phyloP scores from a whole-genome alignment of 2,888 invertebrate genomes.

The Chrysomela aeneicollis region DNA sequence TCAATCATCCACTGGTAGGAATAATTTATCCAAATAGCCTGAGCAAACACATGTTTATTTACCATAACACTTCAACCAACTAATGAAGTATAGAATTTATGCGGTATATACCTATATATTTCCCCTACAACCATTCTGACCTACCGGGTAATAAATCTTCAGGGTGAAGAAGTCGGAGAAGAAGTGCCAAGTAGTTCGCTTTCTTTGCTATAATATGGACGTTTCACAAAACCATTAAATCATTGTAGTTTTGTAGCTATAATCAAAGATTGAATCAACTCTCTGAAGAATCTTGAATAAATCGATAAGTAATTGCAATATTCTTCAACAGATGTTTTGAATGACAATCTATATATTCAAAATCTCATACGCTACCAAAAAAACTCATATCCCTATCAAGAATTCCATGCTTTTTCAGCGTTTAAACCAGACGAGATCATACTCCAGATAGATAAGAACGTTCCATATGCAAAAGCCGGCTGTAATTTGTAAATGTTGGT shows the following conservation, averaged over 20 bases:
- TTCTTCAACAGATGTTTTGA: too few species aligned
- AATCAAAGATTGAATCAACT: too few species aligned
- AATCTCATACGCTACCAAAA: too few species aligned
- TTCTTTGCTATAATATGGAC: too few species aligned
- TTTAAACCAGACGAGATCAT: background rate
- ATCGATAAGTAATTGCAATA: too few species aligned
- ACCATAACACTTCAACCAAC: slow-evolving; percentile 45
- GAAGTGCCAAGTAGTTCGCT: slow-evolving; percentile 24
- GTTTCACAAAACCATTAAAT: too few species aligned
- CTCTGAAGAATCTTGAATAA: too few species aligned
- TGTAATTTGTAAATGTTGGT: slow-evolving; percentile 22
- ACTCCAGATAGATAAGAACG: slow-evolving; percentile 3
- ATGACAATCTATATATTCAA: too few species aligned
- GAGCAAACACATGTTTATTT: slow-evolving; percentile 43
- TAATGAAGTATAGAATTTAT: slow-evolving; percentile 58
- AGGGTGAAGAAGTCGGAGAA: slow-evolving; percentile 43
- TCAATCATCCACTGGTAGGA: slow-evolving; percentile 13
- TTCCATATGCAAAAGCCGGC: slow-evolving; percentile 14
- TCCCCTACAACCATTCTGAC: slow-evolving; percentile 57
- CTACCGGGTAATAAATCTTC: slow-evolving; percentile 58
- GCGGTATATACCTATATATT: slow-evolving; percentile 58
- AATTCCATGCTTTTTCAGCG: too few species aligned
- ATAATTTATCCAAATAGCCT: slow-evolving; percentile 29
- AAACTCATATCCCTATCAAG: too few species aligned
- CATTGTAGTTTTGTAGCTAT: too few species aligned